Evolutionary conservation across 2,113 vertebrate species (phyloP).

Genomic region (Limanda limanda): DNA sequence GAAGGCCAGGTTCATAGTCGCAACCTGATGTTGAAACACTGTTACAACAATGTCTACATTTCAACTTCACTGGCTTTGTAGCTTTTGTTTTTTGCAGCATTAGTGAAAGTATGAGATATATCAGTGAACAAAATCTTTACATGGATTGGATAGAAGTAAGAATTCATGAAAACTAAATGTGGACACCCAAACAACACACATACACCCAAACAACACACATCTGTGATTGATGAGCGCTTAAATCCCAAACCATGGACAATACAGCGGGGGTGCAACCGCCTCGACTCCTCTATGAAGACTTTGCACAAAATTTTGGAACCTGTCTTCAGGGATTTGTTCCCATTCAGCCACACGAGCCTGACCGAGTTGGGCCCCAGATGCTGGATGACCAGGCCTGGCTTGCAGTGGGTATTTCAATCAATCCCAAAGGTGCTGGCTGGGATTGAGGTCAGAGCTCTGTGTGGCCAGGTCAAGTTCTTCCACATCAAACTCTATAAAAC

Average conservation of each 20-base stretch:
- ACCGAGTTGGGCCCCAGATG: not conserved
- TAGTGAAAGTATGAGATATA: no score
- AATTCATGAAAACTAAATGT: no score
- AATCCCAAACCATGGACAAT: not conserved
- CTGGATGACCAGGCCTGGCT: not conserved
- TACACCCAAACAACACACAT: no score
- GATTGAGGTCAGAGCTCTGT: not conserved
- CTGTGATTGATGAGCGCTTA: not conserved
- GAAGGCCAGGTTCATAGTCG: not conserved
- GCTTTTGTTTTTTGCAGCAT: not conserved
- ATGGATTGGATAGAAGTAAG: no score
- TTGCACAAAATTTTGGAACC: not conserved
- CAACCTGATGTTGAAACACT: not conserved
- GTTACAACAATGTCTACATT: not conserved
- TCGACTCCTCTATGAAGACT: not conserved
- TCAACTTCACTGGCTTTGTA: not conserved
- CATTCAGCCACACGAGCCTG: not conserved
- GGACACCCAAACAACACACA: no score
- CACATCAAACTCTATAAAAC: no score
- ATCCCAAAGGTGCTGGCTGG: conserved; percentile 5
- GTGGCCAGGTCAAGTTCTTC: no score
- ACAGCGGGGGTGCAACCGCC: not conserved
- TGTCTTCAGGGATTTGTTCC: not conserved
- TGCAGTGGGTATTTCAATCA: not conserved
- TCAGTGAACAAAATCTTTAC: no score